Evolutionary conservation across 2,888 invertebrate species (phyloP).

Genomic region (Cantharis lateralis): DNA sequence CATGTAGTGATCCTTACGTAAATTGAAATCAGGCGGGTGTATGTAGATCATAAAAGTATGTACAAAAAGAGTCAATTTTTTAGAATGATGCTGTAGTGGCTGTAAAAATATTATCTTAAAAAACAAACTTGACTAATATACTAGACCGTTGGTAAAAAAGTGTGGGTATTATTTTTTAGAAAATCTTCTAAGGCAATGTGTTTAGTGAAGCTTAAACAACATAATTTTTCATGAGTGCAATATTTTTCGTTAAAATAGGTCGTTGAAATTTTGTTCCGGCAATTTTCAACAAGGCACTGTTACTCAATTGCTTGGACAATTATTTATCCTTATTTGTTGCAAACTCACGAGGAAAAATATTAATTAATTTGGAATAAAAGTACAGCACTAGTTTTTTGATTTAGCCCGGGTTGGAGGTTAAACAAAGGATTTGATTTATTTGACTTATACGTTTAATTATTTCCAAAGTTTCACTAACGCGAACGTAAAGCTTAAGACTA

Average conservation of each 20-base stretch:
- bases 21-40: background rate
- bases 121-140: background rate
- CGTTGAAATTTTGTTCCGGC: background rate
- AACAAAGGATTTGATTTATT: background rate
- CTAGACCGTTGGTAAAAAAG: background rate
- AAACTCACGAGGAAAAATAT: background rate
- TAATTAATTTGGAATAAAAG: background rate
- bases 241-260: background rate
- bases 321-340: background rate
- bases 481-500: background rate
- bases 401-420: background rate
- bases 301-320: background rate
- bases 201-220: background rate
- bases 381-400: background rate
- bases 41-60: background rate
- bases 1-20: background rate
- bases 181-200: background rate
- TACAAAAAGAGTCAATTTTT: background rate
- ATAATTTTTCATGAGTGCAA: background rate
- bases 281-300: background rate
- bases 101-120: background rate
- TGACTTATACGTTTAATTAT: background rate
- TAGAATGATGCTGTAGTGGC: background rate
- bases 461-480: background rate
- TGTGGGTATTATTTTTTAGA: background rate